Base-by-base conservation (phyloP, 2,888 invertebrate species). In the Caenorhabditis japonica region DNA sequence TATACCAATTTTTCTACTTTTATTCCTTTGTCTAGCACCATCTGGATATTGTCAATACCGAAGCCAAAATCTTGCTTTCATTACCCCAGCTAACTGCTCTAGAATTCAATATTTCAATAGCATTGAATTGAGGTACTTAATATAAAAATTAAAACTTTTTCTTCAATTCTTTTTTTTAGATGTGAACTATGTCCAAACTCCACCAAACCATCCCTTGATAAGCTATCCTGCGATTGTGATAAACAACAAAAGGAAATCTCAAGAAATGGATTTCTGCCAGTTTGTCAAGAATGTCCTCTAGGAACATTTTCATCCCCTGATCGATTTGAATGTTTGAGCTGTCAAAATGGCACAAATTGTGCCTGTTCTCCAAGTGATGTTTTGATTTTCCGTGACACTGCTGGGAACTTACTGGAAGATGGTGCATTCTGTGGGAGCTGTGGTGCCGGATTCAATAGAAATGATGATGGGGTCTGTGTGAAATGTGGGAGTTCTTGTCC, bases 151-250 rank as follows among this genome's bases (percentile, higher is more conserved):
- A 39, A 17, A 27, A 2, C 19, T 19, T 23, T 8, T 1, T 44
- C 23, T 23, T 23, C 3, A 15, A 10, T 1, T 30, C 10, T 13
- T 15, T 13, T 23, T 56, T 56, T 1, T n/a, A 72, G 72, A 60
- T 72, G 72, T 21, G 59, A 72, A 55, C 15, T 25, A 7, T 72
- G 72, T 44, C 72, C 72, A n/a, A 72, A 72, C 30, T 34, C 72
- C 0, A 72, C 72, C 2, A 27, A 55, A 25, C 72, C 72, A 25
- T 72, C 72, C 5, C 5, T 8, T 4, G 49, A 64, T 17, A 3
- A 33, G 3, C 10, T 66, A 1, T 56, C 44, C 10, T 72, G 72
- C 33, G 17, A 33, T 12, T 72, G 72, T 39, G 33, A 43, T 0
- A 12, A 23, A 4, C 17, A 49, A 0, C 46, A 71, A 27, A 19